Evolutionary conservation across 1,140 invertebrate species (phyloP).

Genomic region (Heliconius hermathena): DNA sequence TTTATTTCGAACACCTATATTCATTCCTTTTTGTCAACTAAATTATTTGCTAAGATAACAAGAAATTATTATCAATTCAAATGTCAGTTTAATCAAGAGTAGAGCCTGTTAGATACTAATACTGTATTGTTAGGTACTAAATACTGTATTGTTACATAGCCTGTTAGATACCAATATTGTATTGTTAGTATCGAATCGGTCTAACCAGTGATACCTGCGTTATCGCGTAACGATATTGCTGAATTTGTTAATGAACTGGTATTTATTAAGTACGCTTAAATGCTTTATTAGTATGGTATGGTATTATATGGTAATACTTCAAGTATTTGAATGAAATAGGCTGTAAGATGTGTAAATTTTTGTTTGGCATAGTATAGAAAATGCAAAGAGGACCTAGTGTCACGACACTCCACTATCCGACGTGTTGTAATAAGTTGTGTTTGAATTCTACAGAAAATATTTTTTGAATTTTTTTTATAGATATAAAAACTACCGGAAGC

Average conservation of each 20-base stretch:
- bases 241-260: slow-evolving; percentile 49
- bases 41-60: neutral
- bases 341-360: too few relatives aligned
- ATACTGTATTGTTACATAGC: slow-evolving; percentile 23
- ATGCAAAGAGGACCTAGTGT: too few relatives aligned
- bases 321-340: neutral
- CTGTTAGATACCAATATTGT: neutral
- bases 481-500: too few relatives aligned
- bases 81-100: slow-evolving; percentile 31
- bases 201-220: slow-evolving; percentile 27
- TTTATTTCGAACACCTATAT: neutral
- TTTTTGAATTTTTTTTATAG: too few relatives aligned
- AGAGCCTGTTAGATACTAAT: slow-evolving; percentile 5
- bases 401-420: too few relatives aligned
- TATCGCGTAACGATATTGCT: slow-evolving; percentile 39
- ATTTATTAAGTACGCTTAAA: slow-evolving; percentile 42
- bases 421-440: too few relatives aligned
- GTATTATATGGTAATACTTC: neutral
- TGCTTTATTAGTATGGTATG: slow-evolving; percentile 27
- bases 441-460: too few relatives aligned
- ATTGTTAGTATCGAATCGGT: slow-evolving; percentile 31
- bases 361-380: too few relatives aligned
- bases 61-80: slow-evolving; percentile 18
- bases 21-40: neutral
- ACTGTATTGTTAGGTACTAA: slow-evolving; percentile 19